Conservation (phyloP, 1,140 invertebrate genomes). For the Camponotus pennsylvanicus region DNA sequence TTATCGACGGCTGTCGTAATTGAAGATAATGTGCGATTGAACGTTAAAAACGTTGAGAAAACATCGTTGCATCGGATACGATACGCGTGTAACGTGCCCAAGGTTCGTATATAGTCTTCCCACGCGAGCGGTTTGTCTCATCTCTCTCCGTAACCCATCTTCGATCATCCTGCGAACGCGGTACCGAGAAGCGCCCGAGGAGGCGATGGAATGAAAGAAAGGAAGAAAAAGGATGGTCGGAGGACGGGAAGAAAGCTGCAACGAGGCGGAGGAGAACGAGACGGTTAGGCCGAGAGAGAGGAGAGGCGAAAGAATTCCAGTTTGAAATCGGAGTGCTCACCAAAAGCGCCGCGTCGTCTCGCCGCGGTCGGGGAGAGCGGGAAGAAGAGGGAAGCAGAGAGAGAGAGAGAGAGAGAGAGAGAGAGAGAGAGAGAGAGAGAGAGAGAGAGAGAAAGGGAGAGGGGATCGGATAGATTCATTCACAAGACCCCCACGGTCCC, state of each 20-base stretch:
- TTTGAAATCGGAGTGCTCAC: conserved; percentile 74
- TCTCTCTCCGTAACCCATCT: conserved; percentile 52
- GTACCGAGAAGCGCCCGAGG: conserved; percentile 65
- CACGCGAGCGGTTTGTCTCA: conserved; percentile 57
- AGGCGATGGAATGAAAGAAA: conserved; percentile 29
- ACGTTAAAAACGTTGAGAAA: background rate
- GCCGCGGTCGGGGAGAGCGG: background rate
- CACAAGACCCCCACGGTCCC: conserved; percentile 78
- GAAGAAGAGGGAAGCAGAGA: background rate
- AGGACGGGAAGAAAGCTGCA: conserved; percentile 23
- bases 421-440: background rate
- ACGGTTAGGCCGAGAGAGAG: conserved; percentile 34
- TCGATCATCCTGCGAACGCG: conserved; percentile 69
- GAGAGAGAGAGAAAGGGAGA: background rate
- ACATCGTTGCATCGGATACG: background rate
- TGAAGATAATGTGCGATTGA: background rate
- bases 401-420: background rate
- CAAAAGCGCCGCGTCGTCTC: conserved; percentile 75
- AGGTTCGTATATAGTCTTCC: conserved; percentile 67
- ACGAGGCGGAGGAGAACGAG: conserved; percentile 14
- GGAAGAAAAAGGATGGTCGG: background rate
- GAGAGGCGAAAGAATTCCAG: conserved; percentile 68
- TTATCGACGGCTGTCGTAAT: background rate
- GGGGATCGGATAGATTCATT: conserved; percentile 77
- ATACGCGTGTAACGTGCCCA: background rate